Evolutionary conservation across 2,113 vertebrate species (phyloP), one percentile per base, ranked within the genome.

Genomic region (Aythya baeri): DNA sequence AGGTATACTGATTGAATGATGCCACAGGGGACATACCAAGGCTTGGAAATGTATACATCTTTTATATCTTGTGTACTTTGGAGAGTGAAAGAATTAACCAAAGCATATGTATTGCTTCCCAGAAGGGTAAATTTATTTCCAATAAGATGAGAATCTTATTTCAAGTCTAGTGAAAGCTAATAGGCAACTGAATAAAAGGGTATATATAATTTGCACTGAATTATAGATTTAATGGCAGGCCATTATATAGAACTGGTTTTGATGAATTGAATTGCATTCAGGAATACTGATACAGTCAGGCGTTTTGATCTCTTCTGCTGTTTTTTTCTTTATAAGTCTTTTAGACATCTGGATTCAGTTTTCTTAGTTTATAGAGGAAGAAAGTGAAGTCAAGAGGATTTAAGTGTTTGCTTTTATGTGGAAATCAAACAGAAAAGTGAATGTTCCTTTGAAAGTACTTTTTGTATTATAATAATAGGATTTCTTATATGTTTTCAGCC

Each of bases 261-360:
- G 25, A 58, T 78, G 1, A 43, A 55, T 31, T 68, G 3, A 17
- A 18, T 67, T 85, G 25, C 17, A 7, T 87, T 88, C 34, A 22
- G 11, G 31, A 83, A 27, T 57, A 73, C 21, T 85, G 22, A 26
- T 57, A 22, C 6, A 68, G n/a, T 23, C 36, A 22, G 57, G 12
- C 49, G 43, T 83, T 92, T 79, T 78, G 43, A 49, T 81, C 32
- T 16, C 86, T 86, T 76, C 43, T 80, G 2, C 41, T 83, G 7
- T 13, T 74, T 88, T 88, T 81, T 18, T 49, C 29, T 76, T 78
- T 71, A 46, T 7, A 43, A 63, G 54, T 50, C 32, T 32, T 46
- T 62, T 55, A 52, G 43, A 68, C 75, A 83, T 97, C 75, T 93
- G 82, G 77, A 71, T 95, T 93, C 58, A 65, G 25, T 95, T 96